phyloP scores from a whole-genome alignment of 2,888 invertebrate genomes.

The Stomorhina lunata region DNA sequence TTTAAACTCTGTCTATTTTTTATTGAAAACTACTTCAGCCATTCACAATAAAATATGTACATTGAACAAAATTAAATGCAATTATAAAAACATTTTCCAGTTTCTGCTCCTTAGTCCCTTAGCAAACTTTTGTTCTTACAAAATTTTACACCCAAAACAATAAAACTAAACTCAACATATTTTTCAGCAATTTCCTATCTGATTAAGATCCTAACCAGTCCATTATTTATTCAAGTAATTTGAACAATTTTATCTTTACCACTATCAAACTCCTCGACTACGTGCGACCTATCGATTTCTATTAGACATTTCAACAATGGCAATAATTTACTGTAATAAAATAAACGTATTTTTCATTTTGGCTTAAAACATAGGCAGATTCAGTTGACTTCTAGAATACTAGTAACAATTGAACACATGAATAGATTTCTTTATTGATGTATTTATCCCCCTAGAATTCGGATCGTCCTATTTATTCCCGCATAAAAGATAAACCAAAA shows the following conservation, averaged over 20 bases:
- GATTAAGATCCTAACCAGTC: background rate
- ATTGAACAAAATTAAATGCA: too few species aligned
- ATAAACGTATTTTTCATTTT: conserved; percentile 50
- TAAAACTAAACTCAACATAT: background rate
- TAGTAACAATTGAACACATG: background rate
- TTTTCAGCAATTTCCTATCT: background rate
- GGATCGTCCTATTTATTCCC: too few species aligned
- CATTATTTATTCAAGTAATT: conserved; percentile 29
- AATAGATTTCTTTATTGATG: conserved; percentile 18
- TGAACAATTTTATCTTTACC: conserved; percentile 3
- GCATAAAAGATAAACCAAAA: too few species aligned
- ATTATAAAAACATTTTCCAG: too few species aligned
- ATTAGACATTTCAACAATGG: conserved; percentile 33
- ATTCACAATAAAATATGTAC: too few species aligned
- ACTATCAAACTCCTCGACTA: background rate
- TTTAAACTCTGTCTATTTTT: too few species aligned
- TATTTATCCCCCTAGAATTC: background rate
- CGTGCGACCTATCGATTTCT: conserved; percentile 14
- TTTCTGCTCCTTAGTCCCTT: too few species aligned
- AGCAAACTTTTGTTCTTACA: background rate
- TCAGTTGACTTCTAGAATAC: conserved; percentile 47
- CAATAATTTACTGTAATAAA: conserved; percentile 57
- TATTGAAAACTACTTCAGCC: too few species aligned
- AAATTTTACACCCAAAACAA: background rate
- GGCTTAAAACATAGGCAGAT: conserved; percentile 44